Base-by-base conservation (phyloP, 2,888 invertebrate genomes). In the Leucophenga montana region DNA sequence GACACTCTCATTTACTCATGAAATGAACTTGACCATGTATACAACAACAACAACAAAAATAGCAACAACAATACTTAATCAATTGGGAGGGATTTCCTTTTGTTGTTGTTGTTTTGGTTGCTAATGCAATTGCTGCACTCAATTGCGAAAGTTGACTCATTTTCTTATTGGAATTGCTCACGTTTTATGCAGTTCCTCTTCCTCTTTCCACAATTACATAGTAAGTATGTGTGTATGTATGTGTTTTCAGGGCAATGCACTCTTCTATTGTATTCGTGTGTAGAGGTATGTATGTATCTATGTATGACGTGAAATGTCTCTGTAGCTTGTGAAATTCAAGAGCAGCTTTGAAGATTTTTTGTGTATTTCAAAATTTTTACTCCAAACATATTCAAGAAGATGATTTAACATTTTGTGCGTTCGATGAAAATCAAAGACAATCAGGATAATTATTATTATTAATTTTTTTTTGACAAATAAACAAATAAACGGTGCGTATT, bases 1-100 rank as follows among this genome's bases (percentile, higher is more conserved):
- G n/a, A 39, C 39, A 39, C 39, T 33, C 11, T n/a, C 9, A n/a
- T 39, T 39, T 61, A 62, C 14, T 22, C 62, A 22, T 64, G 62
- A 64, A 64, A 22, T 64, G 62, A 64, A 64, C 62, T 64, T 64
- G 62, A 64, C 27, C 27, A 48, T 27, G 62, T 20, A 16, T 8
- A 44, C 3, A 22, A 59, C 18, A n/a, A 33, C 18, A 20, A 6
- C 20, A 53, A 20, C 53, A 18, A 18, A 6, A n/a, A 14, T 39
- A 39, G 18, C 18, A n/a, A 16, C 44, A 18, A 39, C 18, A 54
- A 54, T 9, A 31, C 4, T 18, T 57, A 13, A 57, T 57, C 57
- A 50, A 13, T 50, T 16, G 6, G 3, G 18, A 11, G n/a, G n/a
- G n/a, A 1, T 13, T 27, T 27, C 27, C 27, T 53, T 14, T 53